Evolutionary conservation across 1,140 invertebrate species (phyloP).

Genomic region (Drosophila setifemur): DNA sequence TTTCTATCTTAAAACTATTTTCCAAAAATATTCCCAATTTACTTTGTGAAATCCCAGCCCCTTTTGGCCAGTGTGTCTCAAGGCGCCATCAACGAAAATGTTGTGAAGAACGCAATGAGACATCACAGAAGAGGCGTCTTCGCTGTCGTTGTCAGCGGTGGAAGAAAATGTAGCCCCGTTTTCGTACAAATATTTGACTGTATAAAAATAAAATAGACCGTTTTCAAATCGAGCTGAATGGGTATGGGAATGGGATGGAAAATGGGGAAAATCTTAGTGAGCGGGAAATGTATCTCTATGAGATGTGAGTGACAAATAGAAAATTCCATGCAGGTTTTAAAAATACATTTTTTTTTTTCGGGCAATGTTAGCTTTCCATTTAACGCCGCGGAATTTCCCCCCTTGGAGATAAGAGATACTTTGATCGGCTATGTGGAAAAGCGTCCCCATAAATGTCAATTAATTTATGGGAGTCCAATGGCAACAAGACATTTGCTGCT

Average conservation of each 20-base stretch:
- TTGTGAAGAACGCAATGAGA: neutral
- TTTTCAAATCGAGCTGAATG: slow-evolving; percentile 8
- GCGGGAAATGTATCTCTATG: slow-evolving; percentile 15
- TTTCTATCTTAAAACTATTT: no score
- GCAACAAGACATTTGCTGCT: slow-evolving; percentile 43
- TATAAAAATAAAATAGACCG: slow-evolving; percentile 71
- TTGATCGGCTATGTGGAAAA: slow-evolving; percentile 27
- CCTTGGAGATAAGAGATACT: slow-evolving; percentile 10
- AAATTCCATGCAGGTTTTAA: slow-evolving; percentile 67
- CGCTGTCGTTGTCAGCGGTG: no score
- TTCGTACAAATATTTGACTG: slow-evolving; percentile 65
- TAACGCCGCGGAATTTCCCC: slow-evolving; percentile 45
- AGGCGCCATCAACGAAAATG: slow-evolving; percentile 15
- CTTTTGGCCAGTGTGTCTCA: slow-evolving; percentile 11
- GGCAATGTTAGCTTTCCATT: slow-evolving; percentile 25
- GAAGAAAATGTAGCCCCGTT: slow-evolving; percentile 50
- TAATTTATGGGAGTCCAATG: slow-evolving; percentile 73
- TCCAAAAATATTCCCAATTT: neutral
- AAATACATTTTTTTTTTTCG: slow-evolving; percentile 44
- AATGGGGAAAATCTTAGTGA: slow-evolving; percentile 13
- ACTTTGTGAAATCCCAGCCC: neutral
- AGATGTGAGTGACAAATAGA: slow-evolving; percentile 64
- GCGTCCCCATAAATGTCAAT: slow-evolving; percentile 71
- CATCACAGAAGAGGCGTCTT: neutral
- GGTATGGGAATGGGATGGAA: neutral